Evolutionary conservation across 92 coral and sea anemone genomes (phyloP).

Genomic region (Parazoanthus atlanticus): DNA sequence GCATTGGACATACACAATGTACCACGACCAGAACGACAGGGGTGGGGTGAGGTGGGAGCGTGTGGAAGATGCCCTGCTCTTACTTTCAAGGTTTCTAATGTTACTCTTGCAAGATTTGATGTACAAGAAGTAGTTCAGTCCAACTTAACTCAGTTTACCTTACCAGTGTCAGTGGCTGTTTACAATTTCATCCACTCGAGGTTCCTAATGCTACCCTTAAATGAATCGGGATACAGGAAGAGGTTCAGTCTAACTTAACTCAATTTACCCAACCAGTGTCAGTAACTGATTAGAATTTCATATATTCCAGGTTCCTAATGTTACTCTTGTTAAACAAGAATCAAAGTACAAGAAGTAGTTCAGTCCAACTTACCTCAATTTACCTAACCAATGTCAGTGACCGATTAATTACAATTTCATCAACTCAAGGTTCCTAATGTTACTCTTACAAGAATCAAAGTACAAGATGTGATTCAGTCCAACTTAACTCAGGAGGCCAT

Average conservation of each 20-base stretch:
- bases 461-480: conserved; percentile 11
- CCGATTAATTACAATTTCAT: not conserved
- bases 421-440: conserved; percentile 8
- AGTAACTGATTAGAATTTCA: not conserved
- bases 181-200: not conserved
- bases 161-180: not conserved
- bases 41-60: no score
- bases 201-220: conserved; percentile 7
- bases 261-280: not conserved
- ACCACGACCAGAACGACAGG: no score
- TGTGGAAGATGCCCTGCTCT: no score
- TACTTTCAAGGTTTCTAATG: not conserved
- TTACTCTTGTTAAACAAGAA: not conserved
- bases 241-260: conserved; percentile 3
- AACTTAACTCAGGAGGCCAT: conserved; percentile 8
- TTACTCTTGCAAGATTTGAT: not conserved
- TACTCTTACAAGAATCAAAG: conserved; percentile 19
- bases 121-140: not conserved
- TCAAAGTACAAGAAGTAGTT: not conserved
- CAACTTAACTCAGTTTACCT: not conserved
- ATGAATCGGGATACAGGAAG: not conserved
- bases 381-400: not conserved
- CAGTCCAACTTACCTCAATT: not conserved
- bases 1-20: no score
- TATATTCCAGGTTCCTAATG: not conserved